Base-by-base conservation (phyloP, 2,113 vertebrate species). In the Lepidothrix coronata region DNA sequence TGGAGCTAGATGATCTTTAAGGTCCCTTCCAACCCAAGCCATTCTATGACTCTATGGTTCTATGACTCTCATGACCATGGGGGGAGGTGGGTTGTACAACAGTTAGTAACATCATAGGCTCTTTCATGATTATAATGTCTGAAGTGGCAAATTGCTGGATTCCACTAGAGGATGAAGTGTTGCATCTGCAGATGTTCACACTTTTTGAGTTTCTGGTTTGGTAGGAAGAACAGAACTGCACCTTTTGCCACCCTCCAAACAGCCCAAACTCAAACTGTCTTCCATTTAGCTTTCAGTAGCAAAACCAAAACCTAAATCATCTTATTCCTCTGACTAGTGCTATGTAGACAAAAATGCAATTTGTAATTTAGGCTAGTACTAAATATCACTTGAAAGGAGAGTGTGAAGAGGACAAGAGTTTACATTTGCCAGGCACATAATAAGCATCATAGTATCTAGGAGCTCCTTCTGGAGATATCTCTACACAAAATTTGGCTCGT, bases 401-500 rank as follows among this genome's bases (percentile, higher is more conserved):
- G 9, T 54, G n/a, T 66, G n/a, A n/a, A 62, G 24, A 87, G 15
- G 7, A 33, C 66, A 66, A 63, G 25, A 37, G 3, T 37, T 63
- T 55, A 54, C 16, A 89, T 94, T 72, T 62, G 6, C 25, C 27
- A 73, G 18, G 18, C 14, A 59, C 41, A 48, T 16, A 54, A 21
- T n/a, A 61, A 58, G 48, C 39, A 77, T 31, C 13, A 21, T 2
- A 46, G 1, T 33, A 70, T 25, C 35, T 63, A 68, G 30, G 13
- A 39, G 6, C 1, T 62, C 43, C 48, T 77, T 78, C 57, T 74
- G 25, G 35, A 81, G 5, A 22, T 57, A 48, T 3, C 3, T 51
- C 33, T 71, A 63, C 18, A 43, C 2, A 61, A 65, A 78, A 74
- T 28, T 31, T 61, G 39, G 4, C 23, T 58, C 0, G 0, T 54